Percentiles rank a stretch among this genome's conserved stretches.
These are phyloP conservation scores for Eulithis testata DNA, from an alignment of 2,888 invertebrate species.

Conservation along the genomic window DNA sequence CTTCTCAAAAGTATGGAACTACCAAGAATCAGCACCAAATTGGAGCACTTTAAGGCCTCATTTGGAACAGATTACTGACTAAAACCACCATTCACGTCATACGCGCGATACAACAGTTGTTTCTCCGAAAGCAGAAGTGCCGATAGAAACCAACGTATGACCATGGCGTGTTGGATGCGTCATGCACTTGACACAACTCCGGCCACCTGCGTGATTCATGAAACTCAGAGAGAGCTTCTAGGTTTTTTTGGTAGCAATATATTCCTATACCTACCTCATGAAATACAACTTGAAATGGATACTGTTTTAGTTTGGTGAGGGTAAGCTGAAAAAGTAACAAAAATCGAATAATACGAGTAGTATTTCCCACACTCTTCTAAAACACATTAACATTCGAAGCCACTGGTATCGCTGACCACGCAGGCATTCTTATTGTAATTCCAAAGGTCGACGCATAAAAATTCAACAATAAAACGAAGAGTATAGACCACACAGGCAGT, in stretches of 20 bases:
- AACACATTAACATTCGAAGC: slow-evolving; percentile 3
- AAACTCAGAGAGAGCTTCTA: slow-evolving; percentile 24
- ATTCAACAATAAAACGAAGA: slow-evolving; percentile 23
- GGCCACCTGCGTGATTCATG: slow-evolving; percentile 38
- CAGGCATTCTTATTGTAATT: slow-evolving; percentile 32
- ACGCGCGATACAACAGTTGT: slow-evolving; percentile 28
- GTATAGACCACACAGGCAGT: slow-evolving; percentile 45
- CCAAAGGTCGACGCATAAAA: slow-evolving; percentile 29
- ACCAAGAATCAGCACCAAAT: slow-evolving; percentile 31
- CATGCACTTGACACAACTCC: slow-evolving; percentile 39
- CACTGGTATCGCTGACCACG: slow-evolving; percentile 23
- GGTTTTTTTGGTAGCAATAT: slow-evolving; percentile 11
- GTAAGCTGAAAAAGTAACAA: neutral
- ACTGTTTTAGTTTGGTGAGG: neutral
- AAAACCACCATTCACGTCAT: slow-evolving; percentile 38
- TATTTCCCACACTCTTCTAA: slow-evolving; percentile 1
- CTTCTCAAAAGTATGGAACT: slow-evolving; percentile 13
- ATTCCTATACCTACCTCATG: neutral
- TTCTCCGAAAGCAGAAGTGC: slow-evolving; percentile 39
- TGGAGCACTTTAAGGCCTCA: slow-evolving; percentile 32
- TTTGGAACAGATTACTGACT: slow-evolving; percentile 32
- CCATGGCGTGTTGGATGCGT: slow-evolving; percentile 34
- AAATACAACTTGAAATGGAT: neutral
- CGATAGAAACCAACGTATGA: slow-evolving; percentile 35
- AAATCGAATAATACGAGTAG: neutral